Base-by-base conservation (phyloP, 1,140 invertebrate species). In the Macrostomum lignano region DNA sequence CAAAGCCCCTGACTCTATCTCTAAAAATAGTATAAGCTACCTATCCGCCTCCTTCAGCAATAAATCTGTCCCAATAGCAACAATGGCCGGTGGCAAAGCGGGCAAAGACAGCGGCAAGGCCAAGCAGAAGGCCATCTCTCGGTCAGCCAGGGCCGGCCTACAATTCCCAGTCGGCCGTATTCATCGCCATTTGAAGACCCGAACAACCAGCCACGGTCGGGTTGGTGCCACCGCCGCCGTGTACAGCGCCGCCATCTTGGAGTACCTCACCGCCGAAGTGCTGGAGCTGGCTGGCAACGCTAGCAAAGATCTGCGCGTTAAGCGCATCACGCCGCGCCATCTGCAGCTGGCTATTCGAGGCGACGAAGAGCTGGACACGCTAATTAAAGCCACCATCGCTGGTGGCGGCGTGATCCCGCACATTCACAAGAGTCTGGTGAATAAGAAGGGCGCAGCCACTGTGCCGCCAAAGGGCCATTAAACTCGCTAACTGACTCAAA, bases 321-420 rank as follows among this genome's bases (percentile, higher is more conserved):
- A 28, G 17, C 23, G 34, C 21, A 36, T 36, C 13, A 30, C 25
- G 13, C 34, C 34, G 3, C 28, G 34, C 17, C 23, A 36, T 29
- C 13, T 36, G 4, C 34, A 36, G 13, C 15, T 36, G 3, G 34
- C 34, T 3, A 30, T 29, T 32, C n/a, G 34, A 26, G 25, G 23
- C 21, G 34, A 36, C 15, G 34, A 36, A 15, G 34, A 36, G 23
- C 23, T 36, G 57, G 86, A 96, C 65, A 88, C 79, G 52, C 66
- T 96, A 36, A 96, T 96, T 52, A 96, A 96, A 62, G 88, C 86
- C 37, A 96, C 86, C 37, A 96, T 96, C 64, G 86, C 86, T 45
- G 86, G 88, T 55, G 88, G 88, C 67, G 86, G 81, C 14, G 79
- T 88, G 42, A 88, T 88, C 55, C 79, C 78, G 46, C 79, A 88